phyloP scores from a whole-genome alignment of 2,113 vertebrate genomes.

The Lepus timidus region DNA sequence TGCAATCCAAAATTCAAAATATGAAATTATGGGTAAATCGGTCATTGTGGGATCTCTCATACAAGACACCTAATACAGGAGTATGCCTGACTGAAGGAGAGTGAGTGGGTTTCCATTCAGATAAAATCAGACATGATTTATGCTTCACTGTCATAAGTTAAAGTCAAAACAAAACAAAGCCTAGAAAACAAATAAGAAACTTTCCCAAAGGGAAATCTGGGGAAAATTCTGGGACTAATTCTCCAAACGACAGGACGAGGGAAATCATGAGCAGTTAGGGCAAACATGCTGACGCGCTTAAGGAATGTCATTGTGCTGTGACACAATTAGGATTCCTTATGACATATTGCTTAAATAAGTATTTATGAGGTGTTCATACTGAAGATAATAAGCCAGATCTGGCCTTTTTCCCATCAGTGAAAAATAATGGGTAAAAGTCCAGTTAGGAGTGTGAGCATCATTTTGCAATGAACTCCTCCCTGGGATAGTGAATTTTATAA shows the following conservation, averaged over 20 bases:
- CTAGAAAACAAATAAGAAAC: not conserved
- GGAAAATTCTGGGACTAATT: slow-evolving; percentile 15
- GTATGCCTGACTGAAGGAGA: not conserved
- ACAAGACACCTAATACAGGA: not conserved
- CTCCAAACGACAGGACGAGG: slow-evolving; percentile 38
- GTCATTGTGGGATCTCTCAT: not conserved
- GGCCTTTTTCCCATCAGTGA: slow-evolving; percentile 55
- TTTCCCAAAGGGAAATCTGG: slow-evolving; percentile 40
- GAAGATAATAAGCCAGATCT: slow-evolving; percentile 57
- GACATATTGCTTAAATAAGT: slow-evolving; percentile 56
- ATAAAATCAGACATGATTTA: not conserved
- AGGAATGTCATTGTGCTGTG: not conserved
- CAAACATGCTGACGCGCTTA: not conserved
- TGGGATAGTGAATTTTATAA: slow-evolving; percentile 67
- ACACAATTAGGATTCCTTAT: slow-evolving; percentile 41
- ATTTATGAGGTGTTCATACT: slow-evolving; percentile 53
- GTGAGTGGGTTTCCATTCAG: not conserved
- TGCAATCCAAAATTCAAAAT: slow-evolving; percentile 23
- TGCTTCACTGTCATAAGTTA: not conserved
- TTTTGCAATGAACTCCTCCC: slow-evolving; percentile 57
- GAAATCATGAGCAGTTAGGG: not conserved
- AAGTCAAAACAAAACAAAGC: slow-evolving; percentile 3
- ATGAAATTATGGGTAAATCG: not conserved
- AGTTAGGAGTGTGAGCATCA: slow-evolving; percentile 56
- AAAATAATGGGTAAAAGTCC: slow-evolving; percentile 69